Evolutionary conservation across 1,140 invertebrate species (phyloP).

Genomic region (Lepeophtheirus salmonis): DNA sequence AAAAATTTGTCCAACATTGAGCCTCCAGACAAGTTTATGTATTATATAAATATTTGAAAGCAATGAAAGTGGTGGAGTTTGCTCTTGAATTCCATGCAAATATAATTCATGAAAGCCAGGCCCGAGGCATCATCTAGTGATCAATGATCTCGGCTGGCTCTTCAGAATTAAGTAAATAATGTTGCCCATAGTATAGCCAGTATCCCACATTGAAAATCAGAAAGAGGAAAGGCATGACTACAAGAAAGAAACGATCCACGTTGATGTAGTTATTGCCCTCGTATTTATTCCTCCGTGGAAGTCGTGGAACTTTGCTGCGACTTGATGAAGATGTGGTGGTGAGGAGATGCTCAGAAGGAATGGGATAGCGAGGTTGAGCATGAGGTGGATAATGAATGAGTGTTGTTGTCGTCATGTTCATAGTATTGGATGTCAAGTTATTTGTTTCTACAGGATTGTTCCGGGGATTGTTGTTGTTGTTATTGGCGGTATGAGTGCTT

Average conservation of each 20-base stretch:
- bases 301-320: neutral
- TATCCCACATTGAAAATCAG: slow-evolving; percentile 8
- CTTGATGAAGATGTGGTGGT: no score
- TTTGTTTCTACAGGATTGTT: no score
- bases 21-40: no score
- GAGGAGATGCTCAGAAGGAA: neutral
- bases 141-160: neutral
- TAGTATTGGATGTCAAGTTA: no score
- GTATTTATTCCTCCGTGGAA: neutral
- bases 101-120: no score
- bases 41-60: no score
- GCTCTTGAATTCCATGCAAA: no score
- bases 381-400: neutral
- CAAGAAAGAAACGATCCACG: slow-evolving; percentile 7
- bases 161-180: neutral
- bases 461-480: neutral
- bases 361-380: neutral
- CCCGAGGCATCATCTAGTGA: no score
- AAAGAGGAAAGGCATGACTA: slow-evolving; percentile 4
- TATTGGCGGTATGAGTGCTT: neutral
- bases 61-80: no score
- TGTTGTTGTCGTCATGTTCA: no score
- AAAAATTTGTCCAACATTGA: no score
- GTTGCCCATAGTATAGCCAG: neutral
- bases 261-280: slow-evolving; percentile 1